These are phyloP conservation scores for Poecilia latipinna DNA, from an alignment of 2,113 vertebrate genomes.

Conservation along the genomic window DNA sequence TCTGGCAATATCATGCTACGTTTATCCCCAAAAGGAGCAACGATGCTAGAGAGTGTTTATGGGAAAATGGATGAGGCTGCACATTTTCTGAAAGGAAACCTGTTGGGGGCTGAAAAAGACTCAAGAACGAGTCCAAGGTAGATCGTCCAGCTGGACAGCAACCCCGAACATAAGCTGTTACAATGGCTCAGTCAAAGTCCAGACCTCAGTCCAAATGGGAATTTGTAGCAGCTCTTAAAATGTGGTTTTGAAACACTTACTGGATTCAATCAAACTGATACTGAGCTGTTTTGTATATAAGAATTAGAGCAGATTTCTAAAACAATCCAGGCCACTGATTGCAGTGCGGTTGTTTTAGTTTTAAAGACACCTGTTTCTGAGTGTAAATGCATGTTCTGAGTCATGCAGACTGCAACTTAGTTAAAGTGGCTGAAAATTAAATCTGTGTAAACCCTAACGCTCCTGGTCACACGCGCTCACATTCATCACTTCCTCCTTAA, in stretches of 20 bases:
- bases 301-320: background rate
- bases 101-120: background rate
- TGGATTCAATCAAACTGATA: background rate
- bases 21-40: background rate
- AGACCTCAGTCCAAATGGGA: background rate
- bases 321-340: slow-evolving; percentile 11
- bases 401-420: slow-evolving; percentile 28
- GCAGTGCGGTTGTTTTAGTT: slow-evolving; percentile 77
- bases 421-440: slow-evolving; percentile 65
- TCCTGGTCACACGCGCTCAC: slow-evolving; percentile 24
- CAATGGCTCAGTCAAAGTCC: background rate
- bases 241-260: background rate
- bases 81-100: background rate
- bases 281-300: background rate
- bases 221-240: background rate
- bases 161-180: background rate
- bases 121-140: no score
- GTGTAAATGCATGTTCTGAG: slow-evolving; percentile 8
- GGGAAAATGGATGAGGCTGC: background rate
- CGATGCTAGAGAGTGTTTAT: background rate
- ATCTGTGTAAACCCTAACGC: slow-evolving; percentile 49
- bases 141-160: background rate
- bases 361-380: slow-evolving; percentile 56
- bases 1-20: background rate
- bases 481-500: slow-evolving; percentile 57